Percentiles rank a stretch among this genome's conserved stretches.
phyloP scores from a whole-genome alignment of 35 echinoderm and acorn worm genomes.

The Lytechinus pictus region DNA sequence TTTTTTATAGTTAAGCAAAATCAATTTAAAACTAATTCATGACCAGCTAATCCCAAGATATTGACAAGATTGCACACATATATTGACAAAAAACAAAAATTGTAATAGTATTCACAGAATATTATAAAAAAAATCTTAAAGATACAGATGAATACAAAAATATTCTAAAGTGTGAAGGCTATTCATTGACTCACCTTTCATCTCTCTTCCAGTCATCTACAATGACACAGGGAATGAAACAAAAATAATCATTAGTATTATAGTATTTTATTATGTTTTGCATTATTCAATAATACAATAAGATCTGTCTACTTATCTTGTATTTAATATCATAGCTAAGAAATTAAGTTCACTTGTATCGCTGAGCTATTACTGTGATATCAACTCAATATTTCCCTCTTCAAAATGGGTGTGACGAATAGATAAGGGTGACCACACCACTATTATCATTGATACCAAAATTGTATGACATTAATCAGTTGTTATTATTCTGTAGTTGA shows the following conservation, averaged over 20 bases:
- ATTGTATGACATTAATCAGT: no score
- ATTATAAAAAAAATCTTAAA: not conserved
- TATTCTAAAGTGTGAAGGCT: not conserved
- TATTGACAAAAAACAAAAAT: no score
- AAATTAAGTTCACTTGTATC: not conserved
- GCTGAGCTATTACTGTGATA: not conserved
- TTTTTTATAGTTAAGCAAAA: no score
- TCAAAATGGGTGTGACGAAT: not conserved
- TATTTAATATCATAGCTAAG: no score
- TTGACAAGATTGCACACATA: not conserved
- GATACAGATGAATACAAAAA: not conserved
- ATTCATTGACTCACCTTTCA: not conserved
- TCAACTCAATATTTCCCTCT: not conserved
- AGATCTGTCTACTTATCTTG: not conserved
- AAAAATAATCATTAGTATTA: not conserved
- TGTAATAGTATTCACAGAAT: not conserved
- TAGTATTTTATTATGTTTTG: not conserved
- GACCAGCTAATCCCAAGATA: not conserved
- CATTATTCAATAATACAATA: no score
- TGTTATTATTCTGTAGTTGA: no score
- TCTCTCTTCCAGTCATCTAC: not conserved
- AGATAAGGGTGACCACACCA: not conserved
- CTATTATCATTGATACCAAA: no score
- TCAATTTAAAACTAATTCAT: no score
- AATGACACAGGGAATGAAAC: not conserved